Base-by-base conservation (phyloP, 2,888 invertebrate genomes). In the Byasa hedistus region DNA sequence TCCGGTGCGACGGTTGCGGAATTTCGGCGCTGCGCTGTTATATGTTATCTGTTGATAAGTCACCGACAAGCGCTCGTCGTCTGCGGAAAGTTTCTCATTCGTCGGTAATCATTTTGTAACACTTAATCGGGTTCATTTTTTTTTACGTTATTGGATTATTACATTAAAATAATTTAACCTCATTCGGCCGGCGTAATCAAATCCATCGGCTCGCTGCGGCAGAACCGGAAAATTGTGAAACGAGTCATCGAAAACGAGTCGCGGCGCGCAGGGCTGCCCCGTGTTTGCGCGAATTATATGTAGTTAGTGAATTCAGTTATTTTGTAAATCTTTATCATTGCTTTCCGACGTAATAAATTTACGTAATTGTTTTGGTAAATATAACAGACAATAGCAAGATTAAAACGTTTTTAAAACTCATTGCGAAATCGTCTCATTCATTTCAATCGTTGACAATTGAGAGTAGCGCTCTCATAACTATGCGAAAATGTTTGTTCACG, bases 231-330 rank as follows among this genome's bases (percentile, higher is more conserved):
- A 77, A 75, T 72, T 68, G 69, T 72, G 68, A 81, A 82, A 82
- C 78, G 79, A 84, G 86, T 85, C 87, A 84, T 80, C 80, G 86
- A 85, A 80, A 84, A 78, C 80, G 84, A 23, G 58, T 39, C 19
- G 56, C 24, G 39, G 10, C 23, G 44, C 58, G 22, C 36, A 58
- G 58, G 58, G 58, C 19, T 57, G 57, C 22, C 57, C 3, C 15
- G 21, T 7, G 1, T 32, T 10, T 10, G 15, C 15, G 39, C 39
- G 39, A 12, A n/a, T n/a, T n/a, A n/a, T n/a, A n/a, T n/a, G n/a
- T n/a, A n/a, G n/a, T n/a, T n/a, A n/a, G n/a, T n/a, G n/a, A n/a
- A n/a, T n/a, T n/a, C n/a, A n/a, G n/a, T n/a, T n/a, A n/a, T n/a
- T n/a, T n/a, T n/a, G n/a, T n/a, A n/a, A n/a, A n/a, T n/a, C n/a